These are phyloP conservation scores for Gadus macrocephalus DNA, from an alignment of 2,113 vertebrate species.

Conservation along the genomic window DNA sequence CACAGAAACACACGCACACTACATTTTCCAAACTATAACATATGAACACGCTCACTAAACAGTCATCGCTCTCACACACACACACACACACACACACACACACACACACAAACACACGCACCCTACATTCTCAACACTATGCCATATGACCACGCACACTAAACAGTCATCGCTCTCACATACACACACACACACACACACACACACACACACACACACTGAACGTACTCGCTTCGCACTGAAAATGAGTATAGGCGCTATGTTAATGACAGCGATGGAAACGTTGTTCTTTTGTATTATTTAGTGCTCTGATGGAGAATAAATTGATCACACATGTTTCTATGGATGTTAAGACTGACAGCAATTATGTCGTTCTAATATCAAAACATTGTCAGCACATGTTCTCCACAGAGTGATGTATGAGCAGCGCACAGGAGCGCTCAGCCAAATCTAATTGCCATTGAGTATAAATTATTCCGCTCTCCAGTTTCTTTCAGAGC, in stretches of 20 bases:
- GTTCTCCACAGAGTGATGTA: conserved; percentile 11
- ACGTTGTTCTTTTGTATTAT: conserved; percentile 8
- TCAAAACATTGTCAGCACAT: conserved; percentile 16
- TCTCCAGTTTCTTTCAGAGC: too few species aligned
- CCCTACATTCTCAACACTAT: too few species aligned
- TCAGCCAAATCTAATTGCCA: neutral
- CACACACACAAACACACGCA: neutral
- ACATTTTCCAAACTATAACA: too few species aligned
- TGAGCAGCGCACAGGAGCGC: conserved; percentile 4
- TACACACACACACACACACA: too few species aligned
- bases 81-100: neutral
- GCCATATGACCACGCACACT: too few species aligned
- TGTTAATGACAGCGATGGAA: conserved; percentile 1
- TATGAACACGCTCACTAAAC: too few species aligned
- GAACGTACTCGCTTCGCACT: neutral
- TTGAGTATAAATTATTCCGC: too few species aligned
- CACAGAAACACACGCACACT: too few species aligned
- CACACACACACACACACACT: neutral
- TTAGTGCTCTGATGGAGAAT: neutral
- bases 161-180: too few species aligned
- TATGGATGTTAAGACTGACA: neutral
- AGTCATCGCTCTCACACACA: too few species aligned
- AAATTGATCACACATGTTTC: conserved; percentile 32
- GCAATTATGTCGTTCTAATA: neutral
- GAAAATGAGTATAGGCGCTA: neutral